Evolutionary conservation across 2,888 invertebrate species (phyloP), one percentile per base, ranked within the genome.

Genomic region (Plebejus argus): DNA sequence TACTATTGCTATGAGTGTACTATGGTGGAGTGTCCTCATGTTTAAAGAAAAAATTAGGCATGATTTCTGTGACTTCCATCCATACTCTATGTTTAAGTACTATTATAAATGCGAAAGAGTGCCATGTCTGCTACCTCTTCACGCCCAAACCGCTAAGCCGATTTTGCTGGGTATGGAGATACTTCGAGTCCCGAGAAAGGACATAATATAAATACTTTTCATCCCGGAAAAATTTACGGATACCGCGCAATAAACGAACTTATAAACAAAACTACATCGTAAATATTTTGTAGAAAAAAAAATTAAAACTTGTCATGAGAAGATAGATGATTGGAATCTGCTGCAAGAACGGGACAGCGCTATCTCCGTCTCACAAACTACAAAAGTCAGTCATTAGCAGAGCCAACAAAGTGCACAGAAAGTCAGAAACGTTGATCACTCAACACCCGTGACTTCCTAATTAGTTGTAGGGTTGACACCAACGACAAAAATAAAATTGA

Each of bases 361-460:
- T 66, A 66, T 1, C 28, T 66, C 66, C 28, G 66, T 66, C 66
- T 66, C 33, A 15, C 66, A 28, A 66, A 66, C 49, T 49, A 74
- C 53, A 28, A 53, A 74, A 74, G 45, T 74, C 74, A 18, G 74
- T 49, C 23, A 74, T 49, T 49, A 49, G 23, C 53, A 49, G 49
- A 28, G 53, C 74, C 53, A 23, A 74, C 74, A 74, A 74, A 74
- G 45, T 74, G 74, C 12, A 53, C 74, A 74, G 74, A n/a, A n/a
- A n/a, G n/a, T n/a, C n/a, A n/a, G n/a, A 74, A 49, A 74, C 49
- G 74, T 74, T 74, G 49, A 74, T 74, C 74, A 74, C 49, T 74
- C 74, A 53, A 74, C 74, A 74, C 49, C 45, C 53, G 74, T 74
- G 74, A 74, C 74, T 74, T 74, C 28, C 49, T 74, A 74, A 74